Evolutionary conservation across 2,113 vertebrate species (phyloP), one percentile per base, ranked within the genome.

Genomic region (Psophia crepitans): DNA sequence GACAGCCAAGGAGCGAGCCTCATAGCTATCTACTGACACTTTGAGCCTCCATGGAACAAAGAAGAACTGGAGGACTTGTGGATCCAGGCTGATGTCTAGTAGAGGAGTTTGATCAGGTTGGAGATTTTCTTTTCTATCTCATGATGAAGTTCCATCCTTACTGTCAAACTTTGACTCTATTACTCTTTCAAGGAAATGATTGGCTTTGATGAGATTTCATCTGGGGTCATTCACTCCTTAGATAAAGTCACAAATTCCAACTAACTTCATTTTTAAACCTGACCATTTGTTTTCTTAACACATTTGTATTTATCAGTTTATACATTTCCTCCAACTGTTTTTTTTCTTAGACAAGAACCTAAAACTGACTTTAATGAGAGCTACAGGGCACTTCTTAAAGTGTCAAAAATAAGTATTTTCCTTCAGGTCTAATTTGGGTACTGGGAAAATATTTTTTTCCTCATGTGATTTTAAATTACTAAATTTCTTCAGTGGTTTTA

Each of bases 281-380:
- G 64, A 75, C 74, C 30, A 66, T 90, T 97, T 94, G 10, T 93
- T 92, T 92, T 56, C 64, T 51, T 83, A 83, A 89, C 74, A 46
- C 75, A 80, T 97, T 85, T 93, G 22, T 85, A 84, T 95, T 95
- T 97, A 94, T 97, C 63, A 94, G 75, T 97, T 93, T 94, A 94
- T 39, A 79, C 26, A 75, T 91, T 96, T 95, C 79, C 21, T 82
- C 44, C 39, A 92, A 76, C 54, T 87, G 80, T 54, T 90, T 96
- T 90, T 96, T 96, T 97, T 97, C 66, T 90, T 71, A 86, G 41
- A 74, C 15, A 77, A 81, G 37, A 86, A 24, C 9, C 6, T 80
- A 71, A 71, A 91, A 60, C 12, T 74, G 68, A 2, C 24, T 87
- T 90, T 88, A 46, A 68, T 68, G 27, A 77, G 56, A 86, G 39